Conservation (phyloP, 1,140 invertebrate genomes). For the Rhagoletis pomonella region DNA sequence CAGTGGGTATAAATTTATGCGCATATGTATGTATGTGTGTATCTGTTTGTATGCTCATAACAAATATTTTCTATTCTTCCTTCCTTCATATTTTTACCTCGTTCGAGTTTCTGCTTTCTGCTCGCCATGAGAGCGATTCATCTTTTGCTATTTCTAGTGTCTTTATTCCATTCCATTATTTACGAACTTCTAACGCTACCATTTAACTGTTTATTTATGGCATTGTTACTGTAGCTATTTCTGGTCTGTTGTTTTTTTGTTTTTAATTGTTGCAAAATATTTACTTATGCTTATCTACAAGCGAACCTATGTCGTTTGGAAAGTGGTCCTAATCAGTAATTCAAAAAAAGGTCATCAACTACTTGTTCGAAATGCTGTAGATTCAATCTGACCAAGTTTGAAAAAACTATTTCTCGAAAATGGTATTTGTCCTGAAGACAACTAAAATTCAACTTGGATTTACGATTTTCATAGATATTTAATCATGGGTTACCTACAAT, state of each 20-base stretch:
- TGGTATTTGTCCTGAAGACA: no score
- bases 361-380: no score
- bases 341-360: no score
- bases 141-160: background rate
- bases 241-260: background rate
- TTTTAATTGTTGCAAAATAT: background rate
- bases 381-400: no score
- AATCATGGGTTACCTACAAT: no score
- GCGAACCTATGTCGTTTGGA: no score
- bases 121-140: background rate
- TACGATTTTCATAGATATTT: no score
- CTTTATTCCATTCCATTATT: background rate
- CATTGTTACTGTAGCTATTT: background rate
- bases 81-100: conserved; percentile 34
- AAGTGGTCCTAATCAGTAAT: no score
- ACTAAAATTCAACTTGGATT: no score
- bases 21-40: background rate
- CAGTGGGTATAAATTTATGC: background rate
- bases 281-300: background rate
- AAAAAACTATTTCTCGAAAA: no score
- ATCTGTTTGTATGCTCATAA: background rate
- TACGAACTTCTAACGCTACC: background rate
- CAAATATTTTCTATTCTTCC: conserved; percentile 19
- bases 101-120: conserved; percentile 20
- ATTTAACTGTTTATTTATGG: background rate